Percentiles rank a stretch among this genome's conserved stretches.
phyloP scores from a whole-genome alignment of 2,113 vertebrate species.

The Anguilla japonica region DNA sequence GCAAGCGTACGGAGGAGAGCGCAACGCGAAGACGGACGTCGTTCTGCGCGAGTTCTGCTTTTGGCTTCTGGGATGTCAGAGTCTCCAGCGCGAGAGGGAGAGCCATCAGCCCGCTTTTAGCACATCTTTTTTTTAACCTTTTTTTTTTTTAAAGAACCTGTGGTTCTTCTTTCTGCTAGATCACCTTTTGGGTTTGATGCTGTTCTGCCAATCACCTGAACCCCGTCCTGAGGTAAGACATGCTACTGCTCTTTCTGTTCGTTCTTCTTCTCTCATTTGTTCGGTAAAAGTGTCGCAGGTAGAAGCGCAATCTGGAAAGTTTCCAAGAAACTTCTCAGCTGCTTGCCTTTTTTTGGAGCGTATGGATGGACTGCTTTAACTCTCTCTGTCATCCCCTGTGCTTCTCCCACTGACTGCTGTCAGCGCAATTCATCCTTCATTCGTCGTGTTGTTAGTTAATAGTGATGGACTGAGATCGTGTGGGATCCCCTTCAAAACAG shows the following conservation, averaged over 20 bases:
- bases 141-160: no score
- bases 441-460: neutral
- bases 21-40: neutral
- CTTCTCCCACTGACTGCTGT: neutral
- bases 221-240: constrained; percentile 22
- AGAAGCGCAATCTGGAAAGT: neutral
- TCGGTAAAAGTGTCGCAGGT: no score
- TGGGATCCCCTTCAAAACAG: neutral
- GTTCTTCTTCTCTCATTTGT: neutral
- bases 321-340: neutral
- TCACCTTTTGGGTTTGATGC: neutral
- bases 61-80: neutral
- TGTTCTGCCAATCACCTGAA: neutral
- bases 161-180: neutral
- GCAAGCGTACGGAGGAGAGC: neutral
- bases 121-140: neutral
- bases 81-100: neutral
- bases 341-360: neutral
- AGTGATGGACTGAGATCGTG: neutral
- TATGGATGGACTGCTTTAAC: neutral
- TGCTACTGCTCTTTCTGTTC: neutral
- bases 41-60: neutral
- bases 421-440: neutral
- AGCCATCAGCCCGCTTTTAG: neutral
- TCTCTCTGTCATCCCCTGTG: neutral